These are phyloP conservation scores for Galemys pyrenaicus DNA, from an alignment of 2,113 vertebrate genomes.

Conservation along the genomic window DNA sequence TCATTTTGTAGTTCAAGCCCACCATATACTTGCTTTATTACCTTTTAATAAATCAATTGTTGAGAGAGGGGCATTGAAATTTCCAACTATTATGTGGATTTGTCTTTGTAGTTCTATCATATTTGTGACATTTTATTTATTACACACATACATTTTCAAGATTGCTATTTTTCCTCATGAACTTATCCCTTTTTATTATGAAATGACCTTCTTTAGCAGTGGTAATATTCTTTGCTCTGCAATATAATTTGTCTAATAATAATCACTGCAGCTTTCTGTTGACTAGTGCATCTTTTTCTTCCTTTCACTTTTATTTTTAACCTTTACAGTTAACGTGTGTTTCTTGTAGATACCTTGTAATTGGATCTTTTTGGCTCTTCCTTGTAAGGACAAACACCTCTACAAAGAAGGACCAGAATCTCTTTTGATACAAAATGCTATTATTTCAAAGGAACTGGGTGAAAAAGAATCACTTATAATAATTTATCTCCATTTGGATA, in stretches of 20 bases:
- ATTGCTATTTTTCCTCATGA: not conserved
- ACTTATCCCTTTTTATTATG: not conserved
- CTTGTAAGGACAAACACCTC: not conserved
- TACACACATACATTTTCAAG: not conserved
- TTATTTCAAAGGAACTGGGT: not conserved
- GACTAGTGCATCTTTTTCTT: not conserved
- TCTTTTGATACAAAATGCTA: slow-evolving; percentile 20
- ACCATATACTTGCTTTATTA: not conserved
- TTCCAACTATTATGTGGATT: not conserved
- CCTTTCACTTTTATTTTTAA: not conserved
- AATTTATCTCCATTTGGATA: not conserved
- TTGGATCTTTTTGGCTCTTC: not conserved
- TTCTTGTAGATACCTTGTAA: not conserved
- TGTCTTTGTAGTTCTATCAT: not conserved
- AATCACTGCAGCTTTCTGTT: not conserved
- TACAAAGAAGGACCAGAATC: not conserved
- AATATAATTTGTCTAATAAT: not conserved
- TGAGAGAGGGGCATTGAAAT: not conserved
- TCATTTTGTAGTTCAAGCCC: not conserved
- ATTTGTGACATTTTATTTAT: not conserved
- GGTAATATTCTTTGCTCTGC: not conserved
- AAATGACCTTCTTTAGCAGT: not conserved
- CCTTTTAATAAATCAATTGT: not conserved
- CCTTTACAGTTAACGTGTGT: not conserved
- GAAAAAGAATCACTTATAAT: not conserved